phyloP scores from a whole-genome alignment of 2,888 invertebrate genomes.

The Sarcophaga subvicina region DNA sequence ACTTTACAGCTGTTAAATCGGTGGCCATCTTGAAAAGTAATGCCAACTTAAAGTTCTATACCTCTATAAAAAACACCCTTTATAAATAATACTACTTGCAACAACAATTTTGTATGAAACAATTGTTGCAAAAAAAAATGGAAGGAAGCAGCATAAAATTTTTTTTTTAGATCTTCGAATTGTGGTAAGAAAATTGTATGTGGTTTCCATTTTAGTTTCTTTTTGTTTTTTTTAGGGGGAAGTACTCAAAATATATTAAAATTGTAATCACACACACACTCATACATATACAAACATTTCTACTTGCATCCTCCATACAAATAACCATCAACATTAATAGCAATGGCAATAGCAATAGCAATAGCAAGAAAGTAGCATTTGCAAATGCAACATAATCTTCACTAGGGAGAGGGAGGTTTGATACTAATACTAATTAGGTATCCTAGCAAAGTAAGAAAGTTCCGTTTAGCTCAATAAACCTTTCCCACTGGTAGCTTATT shows the following conservation, averaged over 20 bases:
- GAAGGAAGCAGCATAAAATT: neutral
- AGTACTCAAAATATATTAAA: conserved; percentile 31
- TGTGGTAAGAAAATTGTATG: conserved; percentile 53
- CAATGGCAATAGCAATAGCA: conserved; percentile 25
- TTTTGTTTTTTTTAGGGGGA: neutral
- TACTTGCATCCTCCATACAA: neutral
- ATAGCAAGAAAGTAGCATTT: neutral
- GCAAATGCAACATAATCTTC: conserved; percentile 8
- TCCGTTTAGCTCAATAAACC: no score
- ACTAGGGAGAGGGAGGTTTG: neutral
- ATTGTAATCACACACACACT: neutral
- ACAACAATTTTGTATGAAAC: neutral
- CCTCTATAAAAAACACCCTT: no score
- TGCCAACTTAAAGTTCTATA: no score
- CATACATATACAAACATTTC: no score
- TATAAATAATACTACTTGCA: conserved; percentile 30
- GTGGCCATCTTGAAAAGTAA: no score
- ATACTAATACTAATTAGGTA: neutral
- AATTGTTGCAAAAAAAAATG: neutral
- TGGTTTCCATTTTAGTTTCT: neutral
- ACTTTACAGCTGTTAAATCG: no score
- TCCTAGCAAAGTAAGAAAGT: neutral
- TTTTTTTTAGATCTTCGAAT: conserved; percentile 39
- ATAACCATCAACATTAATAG: conserved; percentile 44
- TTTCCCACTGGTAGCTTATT: no score